Percentiles rank a stretch among this genome's conserved stretches.
phyloP scores from a whole-genome alignment of 2,113 vertebrate species.

The Thamnophis sirtalis region DNA sequence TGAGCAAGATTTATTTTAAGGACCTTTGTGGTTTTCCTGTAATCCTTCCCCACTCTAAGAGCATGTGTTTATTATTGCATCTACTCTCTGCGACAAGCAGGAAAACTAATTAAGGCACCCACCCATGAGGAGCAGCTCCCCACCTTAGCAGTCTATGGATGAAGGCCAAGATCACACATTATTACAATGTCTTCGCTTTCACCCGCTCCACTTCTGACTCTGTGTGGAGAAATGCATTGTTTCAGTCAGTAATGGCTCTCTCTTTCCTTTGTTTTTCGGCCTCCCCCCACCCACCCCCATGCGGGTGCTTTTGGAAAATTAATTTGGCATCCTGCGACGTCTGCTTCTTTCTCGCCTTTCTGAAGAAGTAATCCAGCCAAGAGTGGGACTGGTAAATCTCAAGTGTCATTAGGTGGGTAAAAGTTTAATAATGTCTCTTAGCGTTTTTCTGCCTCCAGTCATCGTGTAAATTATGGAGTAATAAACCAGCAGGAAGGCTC shows the following conservation, averaged over 20 bases:
- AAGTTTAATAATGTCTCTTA: constrained; percentile 14
- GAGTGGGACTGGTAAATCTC: background rate
- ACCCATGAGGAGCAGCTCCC: background rate
- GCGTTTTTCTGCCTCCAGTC: constrained; percentile 8
- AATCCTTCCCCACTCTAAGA: background rate
- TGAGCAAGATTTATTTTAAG: background rate
- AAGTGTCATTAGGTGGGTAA: background rate
- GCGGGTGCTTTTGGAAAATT: background rate
- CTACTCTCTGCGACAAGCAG: background rate
- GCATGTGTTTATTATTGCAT: background rate
- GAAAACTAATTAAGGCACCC: background rate
- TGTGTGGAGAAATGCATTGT: background rate
- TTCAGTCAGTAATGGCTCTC: background rate
- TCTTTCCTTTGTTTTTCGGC: background rate
- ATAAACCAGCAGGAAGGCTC: background rate
- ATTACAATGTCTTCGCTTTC: background rate
- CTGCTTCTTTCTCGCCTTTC: background rate
- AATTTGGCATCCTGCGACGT: background rate
- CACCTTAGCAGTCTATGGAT: background rate
- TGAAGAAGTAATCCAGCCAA: background rate
- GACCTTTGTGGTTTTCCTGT: background rate
- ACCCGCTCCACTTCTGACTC: fast-evolving
- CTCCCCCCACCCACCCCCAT: background rate
- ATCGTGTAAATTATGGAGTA: constrained; percentile 8
- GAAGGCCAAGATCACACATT: background rate